Evolutionary conservation across 1,140 invertebrate species (phyloP), one percentile per base, ranked within the genome.

Genomic region (Drosophila murphyi): DNA sequence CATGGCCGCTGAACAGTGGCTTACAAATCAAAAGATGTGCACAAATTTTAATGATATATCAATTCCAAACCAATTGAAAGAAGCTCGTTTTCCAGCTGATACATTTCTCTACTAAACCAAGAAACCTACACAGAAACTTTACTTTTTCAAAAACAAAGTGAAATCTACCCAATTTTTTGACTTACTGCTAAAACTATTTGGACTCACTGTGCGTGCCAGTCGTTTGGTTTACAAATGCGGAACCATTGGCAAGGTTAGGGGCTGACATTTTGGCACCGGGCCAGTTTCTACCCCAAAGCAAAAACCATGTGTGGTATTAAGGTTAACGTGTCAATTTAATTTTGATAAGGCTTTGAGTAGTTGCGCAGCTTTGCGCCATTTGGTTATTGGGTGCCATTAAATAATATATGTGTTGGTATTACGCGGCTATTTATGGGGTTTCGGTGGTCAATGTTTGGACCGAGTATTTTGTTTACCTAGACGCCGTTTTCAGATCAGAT

Each of bases 381-480:
- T 56, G 51, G 29, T 48, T 57, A 28, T 68, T 61, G 8, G 45
- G 34, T 5, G 31, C 29, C 43, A 37, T 56, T 41, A 51, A 29
- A 59, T 74, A 39, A 39, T 39, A 39, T 61, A 48, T 57, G 57
- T 48, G 29, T 48, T 37, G 34, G 47, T 20, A 54, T 41, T 29
- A 47, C 32, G 35, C 59, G 43, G 59, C 34, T 61, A 32, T 43
- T 54, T 54, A 35, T 69, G 59, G 50, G 20, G 8, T 64, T 43
- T 28, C 20, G 12, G 28, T 48, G 48, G 50, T 57, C 61, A 62
- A 69, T 50, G 54, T 55, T 61, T 48, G 57, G 47, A 63, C 35
- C 47, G 54, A 72, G 60, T 71, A 51, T 61, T 86, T 89, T 89
- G 80, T 88, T 88, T 88, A 89, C 83, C 75, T 88, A 88, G 83